A percentile compares a stretch with the other conserved stretches of the same genome.
Evolutionary conservation across 2,888 invertebrate genomes (phyloP).

Genomic region (Hermaeophaga mercurialis): DNA sequence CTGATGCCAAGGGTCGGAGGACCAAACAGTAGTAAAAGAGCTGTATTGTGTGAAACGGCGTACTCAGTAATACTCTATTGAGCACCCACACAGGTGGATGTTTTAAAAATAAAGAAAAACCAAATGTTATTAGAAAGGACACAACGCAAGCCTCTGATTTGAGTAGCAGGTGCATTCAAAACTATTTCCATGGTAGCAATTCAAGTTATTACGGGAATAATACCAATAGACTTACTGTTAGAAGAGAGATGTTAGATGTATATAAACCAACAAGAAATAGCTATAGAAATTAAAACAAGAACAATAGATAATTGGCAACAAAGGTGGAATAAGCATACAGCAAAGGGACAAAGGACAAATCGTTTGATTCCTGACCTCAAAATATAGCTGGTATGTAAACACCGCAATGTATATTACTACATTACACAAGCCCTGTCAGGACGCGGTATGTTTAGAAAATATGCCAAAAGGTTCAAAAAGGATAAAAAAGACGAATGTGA

Average conservation of each 20-base stretch:
- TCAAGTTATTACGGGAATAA: neutral
- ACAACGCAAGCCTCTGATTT: too few relatives aligned
- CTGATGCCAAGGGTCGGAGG: neutral
- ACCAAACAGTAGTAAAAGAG: neutral
- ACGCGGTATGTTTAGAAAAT: neutral
- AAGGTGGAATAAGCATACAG: neutral
- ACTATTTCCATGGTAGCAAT: neutral
- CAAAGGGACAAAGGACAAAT: neutral
- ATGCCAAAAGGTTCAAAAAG: too few relatives aligned
- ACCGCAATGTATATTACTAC: neutral
- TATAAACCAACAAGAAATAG: neutral
- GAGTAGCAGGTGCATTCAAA: neutral
- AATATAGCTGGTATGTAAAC: neutral
- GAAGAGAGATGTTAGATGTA: conserved; percentile 1
- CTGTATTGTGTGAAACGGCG: neutral
- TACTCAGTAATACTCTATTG: neutral
- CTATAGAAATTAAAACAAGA: neutral
- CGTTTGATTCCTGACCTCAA: neutral
- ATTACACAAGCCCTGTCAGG: neutral
- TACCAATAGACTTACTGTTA: neutral
- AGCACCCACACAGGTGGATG: neutral
- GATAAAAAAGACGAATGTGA: neutral
- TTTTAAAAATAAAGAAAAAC: neutral
- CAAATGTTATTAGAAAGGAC: neutral
- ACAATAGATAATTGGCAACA: neutral